Conservation (phyloP, 2,113 vertebrate genomes). For the Peromyscus leucopus region DNA sequence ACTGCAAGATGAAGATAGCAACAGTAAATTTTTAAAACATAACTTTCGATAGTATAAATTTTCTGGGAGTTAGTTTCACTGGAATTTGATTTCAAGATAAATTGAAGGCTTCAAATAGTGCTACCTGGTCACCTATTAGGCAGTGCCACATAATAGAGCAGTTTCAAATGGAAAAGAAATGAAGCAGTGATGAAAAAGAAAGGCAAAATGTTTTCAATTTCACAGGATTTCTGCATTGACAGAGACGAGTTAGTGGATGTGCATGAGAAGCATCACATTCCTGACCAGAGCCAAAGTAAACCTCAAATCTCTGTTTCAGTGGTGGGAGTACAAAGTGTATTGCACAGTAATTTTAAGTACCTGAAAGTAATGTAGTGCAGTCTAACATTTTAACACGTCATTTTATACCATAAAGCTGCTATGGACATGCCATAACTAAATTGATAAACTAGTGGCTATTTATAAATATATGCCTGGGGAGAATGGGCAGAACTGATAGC, state of each 20-base stretch:
- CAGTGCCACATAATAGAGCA: constrained; percentile 43
- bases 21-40: not conserved
- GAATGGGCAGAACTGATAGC: not conserved
- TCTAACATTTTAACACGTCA: not conserved
- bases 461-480: not conserved
- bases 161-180: constrained; percentile 69
- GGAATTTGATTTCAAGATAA: constrained; percentile 66
- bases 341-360: not conserved
- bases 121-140: constrained; percentile 66
- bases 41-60: constrained; percentile 3
- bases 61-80: constrained; percentile 57
- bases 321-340: not conserved
- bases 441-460: constrained; percentile 1
- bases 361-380: constrained; percentile 14
- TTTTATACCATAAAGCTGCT: not conserved
- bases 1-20: not conserved
- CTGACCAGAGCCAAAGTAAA: constrained; percentile 36
- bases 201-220: constrained; percentile 67
- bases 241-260: constrained; percentile 58
- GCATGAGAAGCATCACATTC: not conserved
- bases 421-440: not conserved
- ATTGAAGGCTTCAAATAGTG: constrained; percentile 60
- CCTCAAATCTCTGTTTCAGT: not conserved
- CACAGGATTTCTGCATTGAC: constrained; percentile 63
- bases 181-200: constrained; percentile 60